Percentiles rank a stretch among this genome's conserved stretches.
Evolutionary conservation across 2,888 invertebrate species (phyloP).

Genomic region (Timema cristinae): DNA sequence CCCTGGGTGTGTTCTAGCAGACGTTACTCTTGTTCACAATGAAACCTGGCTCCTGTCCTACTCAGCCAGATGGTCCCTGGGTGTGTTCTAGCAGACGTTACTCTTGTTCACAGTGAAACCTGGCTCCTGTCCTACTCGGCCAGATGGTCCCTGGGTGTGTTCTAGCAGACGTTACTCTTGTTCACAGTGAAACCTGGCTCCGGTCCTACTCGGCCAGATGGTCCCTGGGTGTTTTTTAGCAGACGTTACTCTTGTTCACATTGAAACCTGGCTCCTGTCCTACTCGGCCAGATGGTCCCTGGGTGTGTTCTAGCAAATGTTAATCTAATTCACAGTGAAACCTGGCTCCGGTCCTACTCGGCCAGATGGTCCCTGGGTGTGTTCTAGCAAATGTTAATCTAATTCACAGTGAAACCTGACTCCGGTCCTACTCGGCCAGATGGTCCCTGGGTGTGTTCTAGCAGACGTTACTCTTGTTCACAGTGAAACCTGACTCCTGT

Average conservation of each 20-base stretch:
- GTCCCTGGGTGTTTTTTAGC: conserved; percentile 4
- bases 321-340: not conserved
- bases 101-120: conserved; percentile 2
- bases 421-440: not conserved
- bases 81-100: conserved; percentile 3
- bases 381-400: not conserved
- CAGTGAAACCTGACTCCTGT: conserved; percentile 8
- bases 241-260: not conserved
- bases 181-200: conserved; percentile 4
- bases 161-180: not conserved
- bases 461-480: not conserved
- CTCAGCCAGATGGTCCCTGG: not conserved
- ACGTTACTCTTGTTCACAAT: not conserved
- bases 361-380: conserved; percentile 2
- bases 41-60: conserved; percentile 6
- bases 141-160: not conserved
- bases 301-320: conserved; percentile 8
- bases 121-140: conserved; percentile 1
- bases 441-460: conserved; percentile 8
- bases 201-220: not conserved
- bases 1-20: conserved; percentile 10
- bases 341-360: not conserved
- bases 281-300: not conserved
- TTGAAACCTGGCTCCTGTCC: conserved; percentile 8
- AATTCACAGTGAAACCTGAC: not conserved